Evolutionary conservation across 2,888 invertebrate species (phyloP), one percentile per base, ranked within the genome.

Genomic region (Neocrepidodera transversa): DNA sequence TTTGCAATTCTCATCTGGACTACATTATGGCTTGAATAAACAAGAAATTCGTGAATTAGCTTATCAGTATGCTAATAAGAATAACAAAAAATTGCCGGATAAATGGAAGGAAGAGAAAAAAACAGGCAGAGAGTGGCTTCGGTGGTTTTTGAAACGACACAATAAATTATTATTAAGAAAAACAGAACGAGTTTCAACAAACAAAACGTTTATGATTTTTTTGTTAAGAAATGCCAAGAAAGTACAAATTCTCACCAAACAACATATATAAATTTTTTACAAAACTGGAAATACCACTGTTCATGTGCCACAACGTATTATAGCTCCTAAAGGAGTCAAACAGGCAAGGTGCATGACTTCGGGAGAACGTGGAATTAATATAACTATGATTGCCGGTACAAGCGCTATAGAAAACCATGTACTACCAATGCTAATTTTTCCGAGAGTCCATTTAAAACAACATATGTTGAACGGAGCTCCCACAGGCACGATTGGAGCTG

Each of bases 321-420:
- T 71, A 13, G 72, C 69, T 52, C 60, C 66, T 42, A 68, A 68
- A 61, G 69, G 68, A 16, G 16, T 16, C 16, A 49, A 49, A 11
- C 43, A 43, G 35, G 35, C 17, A n/a, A 32, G 49, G 1, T 49
- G 18, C 43, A 43, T 43, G 40, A 63, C 65, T 2, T 58, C 55
- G n/a, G 69, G 49, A 11, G 70, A 72, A 56, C 40, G 68, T 16
- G 71, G 68, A 6, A 17, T 23, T 42, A 55, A 62, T 42, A 54
- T 70, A n/a, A 72, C 69, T 36, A 55, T 68, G 45, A 62, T 68
- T 42, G 60, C 57, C 11, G 54, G 60, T 36, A 58, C 71, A 11
- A 70, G 63, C 57, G 66, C 69, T 18, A 62, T 51, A 18, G 70
- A 69, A 26, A 65, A 63, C 53, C 20, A 11, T 38, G 16, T 50